Evolutionary conservation across 2,113 vertebrate species (phyloP), one percentile per base, ranked within the genome.

Genomic region (Erpornis zantholeuca): DNA sequence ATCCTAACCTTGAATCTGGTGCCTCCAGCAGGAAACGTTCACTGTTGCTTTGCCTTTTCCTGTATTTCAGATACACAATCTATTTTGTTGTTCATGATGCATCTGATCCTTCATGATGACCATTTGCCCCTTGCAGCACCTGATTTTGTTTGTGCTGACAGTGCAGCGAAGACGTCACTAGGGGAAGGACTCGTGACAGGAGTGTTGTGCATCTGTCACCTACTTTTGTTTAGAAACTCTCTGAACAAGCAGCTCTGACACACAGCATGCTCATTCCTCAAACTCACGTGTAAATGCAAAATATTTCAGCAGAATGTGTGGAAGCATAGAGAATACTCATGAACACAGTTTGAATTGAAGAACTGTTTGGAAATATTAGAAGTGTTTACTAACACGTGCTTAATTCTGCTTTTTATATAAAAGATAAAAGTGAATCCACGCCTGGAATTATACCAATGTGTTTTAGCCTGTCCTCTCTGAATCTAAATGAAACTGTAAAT

Each of bases 341-440:
- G 9, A 38, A n/a, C 4, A 11, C 15, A 17, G 35, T 65, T 84
- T 81, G 54, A 86, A 54, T 42, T 59, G 27, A 23, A 77, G 23
- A 92, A 35, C 47, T 90, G 2, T 66, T 78, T 66, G 38, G n/a
- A 78, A 59, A 52, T 47, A 70, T 16, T 35, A 40, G 24, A 45
- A 53, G 21, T 44, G 13, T 64, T 88, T 52, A 18, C 8, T 50
- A 77, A 44, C 7, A 5, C 0, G 0, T 50, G 29, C n/a, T 88
- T 52, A 70, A 52, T 75, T 81, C 54, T 81, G 13, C 4, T 54
- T 42, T 75, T 87, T 47, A 11, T 36, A n/a, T 47, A 13, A 54
- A 73, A 80, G 52, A 31, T 33, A 61, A 6, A 71, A 57, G 28
- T 45, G 14, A 76, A 69, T 80, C 54, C 56, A 77, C 77, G 33